phyloP scores from a whole-genome alignment of 2,113 vertebrate species.

The Tachysurus fulvidraco region DNA sequence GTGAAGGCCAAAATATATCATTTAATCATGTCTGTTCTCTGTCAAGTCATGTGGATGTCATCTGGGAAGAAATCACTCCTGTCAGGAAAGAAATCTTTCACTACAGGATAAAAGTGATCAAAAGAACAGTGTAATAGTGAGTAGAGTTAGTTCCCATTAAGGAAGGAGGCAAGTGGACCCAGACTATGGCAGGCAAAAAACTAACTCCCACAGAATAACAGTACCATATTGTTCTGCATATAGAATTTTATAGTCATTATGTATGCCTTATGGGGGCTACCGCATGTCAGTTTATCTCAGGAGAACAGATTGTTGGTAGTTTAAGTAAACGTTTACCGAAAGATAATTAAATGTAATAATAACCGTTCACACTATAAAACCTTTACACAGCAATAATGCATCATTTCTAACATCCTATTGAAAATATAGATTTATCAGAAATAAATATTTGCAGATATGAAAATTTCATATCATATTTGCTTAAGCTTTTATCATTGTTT shows the following conservation, averaged over 20 bases:
- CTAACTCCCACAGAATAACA: not conserved
- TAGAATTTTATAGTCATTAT: slow-evolving; percentile 9
- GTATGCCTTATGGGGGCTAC: slow-evolving; percentile 11
- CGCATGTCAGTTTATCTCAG: not conserved
- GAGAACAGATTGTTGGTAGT: not conserved
- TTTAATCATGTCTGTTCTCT: not conserved
- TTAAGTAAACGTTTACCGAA: not conserved
- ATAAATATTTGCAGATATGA: slow-evolving; percentile 17
- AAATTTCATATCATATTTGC: not conserved
- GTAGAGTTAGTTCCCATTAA: not conserved
- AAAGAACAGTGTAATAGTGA: not conserved
- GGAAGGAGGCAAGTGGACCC: not conserved
- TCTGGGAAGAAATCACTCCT: not conserved
- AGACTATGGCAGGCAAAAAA: not conserved
- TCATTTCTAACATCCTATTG: slow-evolving; percentile 17
- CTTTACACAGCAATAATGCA: slow-evolving; percentile 2
- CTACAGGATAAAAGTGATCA: not conserved
- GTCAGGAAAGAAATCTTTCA: not conserved
- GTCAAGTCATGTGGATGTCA: not conserved
- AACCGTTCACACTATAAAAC: slow-evolving; percentile 29
- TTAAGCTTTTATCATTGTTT: slow-evolving; percentile 10
- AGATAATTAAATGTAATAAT: slow-evolving; percentile 7
- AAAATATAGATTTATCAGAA: slow-evolving; percentile 30
- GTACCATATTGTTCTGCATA: not conserved
- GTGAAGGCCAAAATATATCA: not conserved